Percentiles rank a stretch among this genome's conserved stretches.
phyloP scores from a whole-genome alignment of 92 coral and sea anemone genomes.

The Desmophyllum pertusum region DNA sequence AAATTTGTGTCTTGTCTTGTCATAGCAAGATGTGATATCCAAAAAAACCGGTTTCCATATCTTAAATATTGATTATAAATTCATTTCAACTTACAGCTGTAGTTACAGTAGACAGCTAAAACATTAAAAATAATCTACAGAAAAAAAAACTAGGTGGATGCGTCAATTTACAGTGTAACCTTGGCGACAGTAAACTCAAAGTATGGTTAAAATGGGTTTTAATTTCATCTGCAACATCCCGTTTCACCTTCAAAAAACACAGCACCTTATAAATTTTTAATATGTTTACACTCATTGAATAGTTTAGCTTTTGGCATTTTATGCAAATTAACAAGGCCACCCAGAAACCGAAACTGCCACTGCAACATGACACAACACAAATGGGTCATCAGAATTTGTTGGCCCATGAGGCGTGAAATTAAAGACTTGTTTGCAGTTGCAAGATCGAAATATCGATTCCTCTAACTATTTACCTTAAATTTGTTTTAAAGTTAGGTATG shows the following conservation, averaged over 20 bases:
- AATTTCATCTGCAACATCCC: not conserved
- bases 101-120: not conserved
- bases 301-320: slow-evolving; percentile 6
- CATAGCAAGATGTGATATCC: not conserved
- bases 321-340: not conserved
- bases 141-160: not conserved
- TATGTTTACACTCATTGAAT: not conserved
- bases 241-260: not conserved
- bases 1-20: not conserved
- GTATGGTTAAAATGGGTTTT: not conserved
- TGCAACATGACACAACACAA: not conserved
- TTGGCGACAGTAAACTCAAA: not conserved
- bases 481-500: not conserved
- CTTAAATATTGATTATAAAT: not conserved
- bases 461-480: not conserved
- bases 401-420: not conserved
- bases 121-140: not conserved
- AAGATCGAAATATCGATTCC: not conserved
- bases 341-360: not conserved
- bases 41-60: not conserved
- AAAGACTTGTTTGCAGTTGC: not conserved
- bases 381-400: not conserved
- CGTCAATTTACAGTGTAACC: not conserved
- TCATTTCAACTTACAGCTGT: not conserved
- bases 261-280: slow-evolving; percentile 18